phyloP scores from a whole-genome alignment of 2,888 invertebrate species.

The Caradrina clavipalpis region DNA sequence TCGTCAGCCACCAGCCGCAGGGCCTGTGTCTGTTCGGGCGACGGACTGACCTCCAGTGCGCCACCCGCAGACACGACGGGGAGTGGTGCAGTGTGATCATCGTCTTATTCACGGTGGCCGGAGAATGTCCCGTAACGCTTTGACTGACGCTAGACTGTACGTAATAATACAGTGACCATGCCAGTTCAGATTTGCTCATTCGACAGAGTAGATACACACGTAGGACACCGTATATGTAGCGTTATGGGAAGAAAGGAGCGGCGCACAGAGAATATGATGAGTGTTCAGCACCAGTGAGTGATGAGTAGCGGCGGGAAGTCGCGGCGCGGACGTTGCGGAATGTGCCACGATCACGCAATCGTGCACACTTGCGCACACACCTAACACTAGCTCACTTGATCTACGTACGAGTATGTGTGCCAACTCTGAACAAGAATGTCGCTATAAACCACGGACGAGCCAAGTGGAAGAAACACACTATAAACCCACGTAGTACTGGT shows the following conservation, averaged over 20 bases:
- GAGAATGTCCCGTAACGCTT: no score
- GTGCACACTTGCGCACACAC: constrained; percentile 4
- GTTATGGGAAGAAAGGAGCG: constrained; percentile 4
- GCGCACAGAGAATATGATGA: constrained; percentile 5
- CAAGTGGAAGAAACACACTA: not conserved
- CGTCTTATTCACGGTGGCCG: no score
- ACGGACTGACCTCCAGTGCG: no score
- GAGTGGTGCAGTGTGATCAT: no score
- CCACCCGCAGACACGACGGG: no score
- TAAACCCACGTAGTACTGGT: not conserved
- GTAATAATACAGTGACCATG: constrained; percentile 5
- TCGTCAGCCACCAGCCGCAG: no score
- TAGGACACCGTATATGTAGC: not conserved
- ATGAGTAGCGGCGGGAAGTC: not conserved
- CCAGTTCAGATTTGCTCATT: not conserved
- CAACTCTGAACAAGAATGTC: constrained; percentile 7
- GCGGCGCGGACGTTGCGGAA: constrained; percentile 36
- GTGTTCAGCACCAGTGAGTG: no score
- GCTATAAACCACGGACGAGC: not conserved
- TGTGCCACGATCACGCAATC: constrained; percentile 38
- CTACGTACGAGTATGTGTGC: not conserved
- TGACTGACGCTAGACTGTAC: no score
- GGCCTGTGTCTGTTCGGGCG: no score
- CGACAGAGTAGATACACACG: not conserved
- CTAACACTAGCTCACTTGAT: not conserved